phyloP scores from a whole-genome alignment of 2,888 invertebrate genomes.

The Tenthredo distinguenda region DNA sequence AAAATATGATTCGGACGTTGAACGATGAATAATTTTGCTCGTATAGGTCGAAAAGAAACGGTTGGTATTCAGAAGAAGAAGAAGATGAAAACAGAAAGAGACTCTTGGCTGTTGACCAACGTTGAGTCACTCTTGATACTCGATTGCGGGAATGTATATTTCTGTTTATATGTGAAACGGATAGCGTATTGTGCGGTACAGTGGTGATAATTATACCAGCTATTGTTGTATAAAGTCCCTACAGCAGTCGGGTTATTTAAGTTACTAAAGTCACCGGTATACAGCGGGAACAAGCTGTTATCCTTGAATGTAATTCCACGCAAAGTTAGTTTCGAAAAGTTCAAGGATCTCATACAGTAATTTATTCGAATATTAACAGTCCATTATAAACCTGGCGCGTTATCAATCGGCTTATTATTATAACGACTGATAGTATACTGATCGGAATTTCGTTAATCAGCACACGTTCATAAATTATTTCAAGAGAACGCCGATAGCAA shows the following conservation, averaged over 20 bases:
- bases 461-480: not conserved
- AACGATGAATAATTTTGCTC: not conserved
- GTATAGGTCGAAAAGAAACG: not conserved
- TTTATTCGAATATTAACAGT: slow-evolving; percentile 25
- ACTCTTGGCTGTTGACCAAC: not conserved
- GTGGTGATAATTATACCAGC: not conserved
- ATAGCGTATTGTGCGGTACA: not conserved
- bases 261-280: not conserved
- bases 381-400: slow-evolving; percentile 10
- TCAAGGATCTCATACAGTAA: slow-evolving; percentile 30
- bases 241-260: not conserved
- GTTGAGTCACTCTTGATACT: not conserved
- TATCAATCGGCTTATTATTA: not conserved
- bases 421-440: not conserved
- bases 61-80: not conserved
- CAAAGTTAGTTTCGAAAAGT: slow-evolving; percentile 41
- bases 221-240: not conserved
- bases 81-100: not conserved
- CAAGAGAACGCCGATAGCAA: not conserved
- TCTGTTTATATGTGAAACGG: not conserved
- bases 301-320: slow-evolving; percentile 29
- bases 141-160: not conserved
- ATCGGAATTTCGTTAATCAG: not conserved
- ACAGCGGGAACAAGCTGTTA: not conserved
- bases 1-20: not conserved